Base-by-base conservation (phyloP, 2,113 vertebrate species). In the Carlito syrichta region DNA sequence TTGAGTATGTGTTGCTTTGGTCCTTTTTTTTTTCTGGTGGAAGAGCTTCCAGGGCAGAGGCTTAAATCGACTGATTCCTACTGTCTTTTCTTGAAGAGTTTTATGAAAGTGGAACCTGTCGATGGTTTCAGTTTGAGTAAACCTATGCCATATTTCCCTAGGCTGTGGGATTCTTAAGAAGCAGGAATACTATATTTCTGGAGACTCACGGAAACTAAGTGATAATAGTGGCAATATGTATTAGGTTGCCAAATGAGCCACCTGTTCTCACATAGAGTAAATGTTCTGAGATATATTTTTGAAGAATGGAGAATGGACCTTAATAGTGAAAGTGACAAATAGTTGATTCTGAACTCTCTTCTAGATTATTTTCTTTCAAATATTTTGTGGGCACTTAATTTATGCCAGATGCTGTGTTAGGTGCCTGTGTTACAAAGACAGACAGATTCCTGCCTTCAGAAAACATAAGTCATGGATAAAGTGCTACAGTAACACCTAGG, bases 1-100 rank as follows among this genome's bases (percentile, higher is more conserved):
- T 60, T 95, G 73, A 96, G 88, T 74, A 66, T 71, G 91, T 86
- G 92, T 91, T 85, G 71, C 86, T 69, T 86, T 13, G 13, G 82
- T 58, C 66, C 23, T 81, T 91, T 94, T 76, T 90, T 90, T 81
- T 73, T 73, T 97, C 74, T 73, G 35, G 71, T 56, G 25, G 30
- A 52, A 93, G 73, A n/a, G 78, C 63, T 97, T 85, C 87, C n/a
- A 89, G 79, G 50, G 20, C 71, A 91, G 50, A 95, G 50, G 45
- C 32, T 95, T 54, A 78, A 58, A 95, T n/a, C 19, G 45, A 60
- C 56, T 60, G 66, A 74, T 92, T 78, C 63, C 92, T 76, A 48
- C 62, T 40, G 52, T 77, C 40, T 74, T 96, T 88, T 90, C 60
- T 86, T 38, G 13, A 92, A 87, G 81, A 82, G 3, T 79, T 89